Evolutionary conservation across 2,888 invertebrate species (phyloP).

Genomic region (Odontocolon sp.): DNA sequence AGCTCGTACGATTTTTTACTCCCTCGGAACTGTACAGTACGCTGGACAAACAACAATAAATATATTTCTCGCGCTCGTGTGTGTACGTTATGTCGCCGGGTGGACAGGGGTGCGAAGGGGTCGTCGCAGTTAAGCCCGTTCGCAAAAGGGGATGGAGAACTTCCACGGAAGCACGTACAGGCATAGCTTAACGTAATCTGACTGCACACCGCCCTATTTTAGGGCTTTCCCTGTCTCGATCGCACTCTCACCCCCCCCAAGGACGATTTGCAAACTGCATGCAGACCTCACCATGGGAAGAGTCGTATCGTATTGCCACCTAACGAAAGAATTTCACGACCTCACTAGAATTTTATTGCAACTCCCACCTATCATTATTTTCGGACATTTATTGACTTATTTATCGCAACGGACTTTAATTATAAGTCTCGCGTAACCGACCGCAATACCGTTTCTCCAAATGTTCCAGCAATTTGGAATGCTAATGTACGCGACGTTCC

Average conservation of each 20-base stretch:
- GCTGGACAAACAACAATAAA: constrained; percentile 81
- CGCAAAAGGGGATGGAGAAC: constrained; percentile 64
- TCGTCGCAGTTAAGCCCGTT: constrained; percentile 39
- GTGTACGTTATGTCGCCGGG: constrained; percentile 33
- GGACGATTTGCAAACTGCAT: constrained; percentile 62
- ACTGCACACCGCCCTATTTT: constrained; percentile 79
- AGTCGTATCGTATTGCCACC: constrained; percentile 68
- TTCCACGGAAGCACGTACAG: constrained; percentile 80
- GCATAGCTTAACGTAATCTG: constrained; percentile 81
- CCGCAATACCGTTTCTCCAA: constrained; percentile 48
- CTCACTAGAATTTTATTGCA: constrained; percentile 77
- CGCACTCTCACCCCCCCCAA: constrained; percentile 33
- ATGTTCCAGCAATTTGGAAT: constrained; percentile 72
- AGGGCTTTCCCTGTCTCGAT: constrained; percentile 63
- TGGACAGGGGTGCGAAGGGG: constrained; percentile 63
- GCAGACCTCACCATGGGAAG: constrained; percentile 51
- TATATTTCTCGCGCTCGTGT: constrained; percentile 78
- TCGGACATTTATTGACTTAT: neutral
- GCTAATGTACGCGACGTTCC: constrained; percentile 76
- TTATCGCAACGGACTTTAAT: constrained; percentile 46
- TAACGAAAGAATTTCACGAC: constrained; percentile 78
- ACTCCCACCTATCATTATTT: neutral
- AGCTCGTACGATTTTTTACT: constrained; percentile 74
- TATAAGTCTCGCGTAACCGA: constrained; percentile 30
- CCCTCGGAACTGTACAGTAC: constrained; percentile 67